phyloP scores from a whole-genome alignment of 2,888 invertebrate genomes.

The Aspidapion aeneum region DNA sequence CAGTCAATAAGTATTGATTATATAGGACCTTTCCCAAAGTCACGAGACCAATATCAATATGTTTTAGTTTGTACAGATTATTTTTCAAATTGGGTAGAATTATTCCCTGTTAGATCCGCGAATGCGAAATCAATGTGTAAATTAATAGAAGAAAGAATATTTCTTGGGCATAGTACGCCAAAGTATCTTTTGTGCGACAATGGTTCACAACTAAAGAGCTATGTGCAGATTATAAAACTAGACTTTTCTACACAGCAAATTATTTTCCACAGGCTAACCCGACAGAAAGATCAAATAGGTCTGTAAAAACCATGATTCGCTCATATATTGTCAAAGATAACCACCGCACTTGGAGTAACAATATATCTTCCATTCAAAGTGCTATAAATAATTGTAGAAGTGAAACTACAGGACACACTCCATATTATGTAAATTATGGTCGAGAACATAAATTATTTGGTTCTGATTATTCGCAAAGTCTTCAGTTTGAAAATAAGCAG shows the following conservation, averaged over 20 bases:
- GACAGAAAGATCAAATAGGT: conserved; percentile 5
- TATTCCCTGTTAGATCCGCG: neutral
- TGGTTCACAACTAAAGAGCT: conserved; percentile 3
- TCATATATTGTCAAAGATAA: conserved; percentile 2
- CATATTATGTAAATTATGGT: conserved; percentile 3
- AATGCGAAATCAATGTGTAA: neutral
- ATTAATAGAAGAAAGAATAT: conserved; percentile 1
- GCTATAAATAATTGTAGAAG: too few relatives aligned
- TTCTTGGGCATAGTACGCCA: neutral
- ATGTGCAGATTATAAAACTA: conserved; percentile 1
- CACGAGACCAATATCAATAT: neutral
- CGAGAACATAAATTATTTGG: neutral
- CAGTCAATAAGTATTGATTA: conserved; percentile 7
- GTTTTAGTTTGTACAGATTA: neutral
- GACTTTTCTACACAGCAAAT: neutral
- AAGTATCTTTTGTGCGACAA: conserved; percentile 7
- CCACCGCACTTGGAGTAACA: neutral
- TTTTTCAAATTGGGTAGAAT: neutral
- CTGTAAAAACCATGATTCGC: conserved; percentile 7
- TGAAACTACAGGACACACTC: too few relatives aligned
- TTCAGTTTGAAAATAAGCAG: too few relatives aligned
- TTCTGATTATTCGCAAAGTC: neutral
- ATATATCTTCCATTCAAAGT: neutral
- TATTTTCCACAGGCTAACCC: conserved; percentile 10
- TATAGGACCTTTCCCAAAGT: conserved; percentile 3